These are phyloP conservation scores for Falcaria lacertinaria DNA, from an alignment of 2,888 invertebrate genomes.

Conservation along the genomic window DNA sequence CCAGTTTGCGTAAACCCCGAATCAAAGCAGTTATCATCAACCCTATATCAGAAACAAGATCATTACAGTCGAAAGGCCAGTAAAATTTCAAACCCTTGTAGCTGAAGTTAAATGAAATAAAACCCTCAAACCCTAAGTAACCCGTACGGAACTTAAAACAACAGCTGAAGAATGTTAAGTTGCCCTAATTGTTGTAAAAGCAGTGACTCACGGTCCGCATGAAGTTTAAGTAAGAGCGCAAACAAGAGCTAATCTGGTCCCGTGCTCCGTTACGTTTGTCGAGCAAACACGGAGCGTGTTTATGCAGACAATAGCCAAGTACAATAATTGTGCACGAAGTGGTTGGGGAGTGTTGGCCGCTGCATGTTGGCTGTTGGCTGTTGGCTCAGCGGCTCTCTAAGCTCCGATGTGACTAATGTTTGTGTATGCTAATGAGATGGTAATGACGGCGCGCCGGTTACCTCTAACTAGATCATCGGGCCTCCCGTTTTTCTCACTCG, in stretches of 20 bases:
- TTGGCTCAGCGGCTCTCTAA: conserved; percentile 64
- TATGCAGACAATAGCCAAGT: conserved; percentile 71
- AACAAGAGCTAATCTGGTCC: conserved; percentile 70
- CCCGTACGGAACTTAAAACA: neutral
- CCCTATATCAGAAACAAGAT: too few species aligned
- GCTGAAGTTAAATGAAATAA: neutral
- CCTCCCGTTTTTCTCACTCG: conserved; percentile 39
- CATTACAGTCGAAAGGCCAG: too few species aligned
- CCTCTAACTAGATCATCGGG: conserved; percentile 67
- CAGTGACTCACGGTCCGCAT: conserved; percentile 21
- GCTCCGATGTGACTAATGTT: conserved; percentile 73
- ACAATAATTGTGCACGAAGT: conserved; percentile 73
- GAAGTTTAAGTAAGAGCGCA: conserved; percentile 44
- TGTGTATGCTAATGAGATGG: conserved; percentile 74
- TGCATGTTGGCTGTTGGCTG: conserved; percentile 31
- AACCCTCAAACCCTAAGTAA: neutral
- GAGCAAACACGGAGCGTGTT: conserved; percentile 60
- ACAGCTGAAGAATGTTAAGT: conserved; percentile 4
- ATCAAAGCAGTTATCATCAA: too few species aligned
- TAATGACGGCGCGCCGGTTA: conserved; percentile 60
- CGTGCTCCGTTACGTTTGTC: conserved; percentile 66
- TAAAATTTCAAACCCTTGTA: neutral
- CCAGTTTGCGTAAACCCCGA: too few species aligned
- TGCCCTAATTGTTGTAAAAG: conserved; percentile 15
- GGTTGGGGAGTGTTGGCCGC: conserved; percentile 29